A percentile compares a stretch with the other conserved stretches of the same genome.
phyloP scores from a whole-genome alignment of 64 coral and sea anemone species.

The Montipora cactus region DNA sequence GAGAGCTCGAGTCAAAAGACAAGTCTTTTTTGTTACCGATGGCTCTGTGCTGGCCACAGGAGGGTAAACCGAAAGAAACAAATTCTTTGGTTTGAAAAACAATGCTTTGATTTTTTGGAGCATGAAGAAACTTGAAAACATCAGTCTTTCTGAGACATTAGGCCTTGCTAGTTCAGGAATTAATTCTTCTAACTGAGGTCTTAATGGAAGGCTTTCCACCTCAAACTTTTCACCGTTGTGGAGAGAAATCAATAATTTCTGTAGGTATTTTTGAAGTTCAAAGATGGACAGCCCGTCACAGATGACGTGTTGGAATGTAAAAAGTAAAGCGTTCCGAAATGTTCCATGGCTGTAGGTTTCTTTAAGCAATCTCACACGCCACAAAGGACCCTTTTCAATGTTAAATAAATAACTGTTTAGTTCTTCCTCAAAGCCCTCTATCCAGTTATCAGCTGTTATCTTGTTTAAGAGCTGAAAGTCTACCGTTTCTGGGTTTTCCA shows the following conservation, averaged over 20 bases:
- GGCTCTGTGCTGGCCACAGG: slow-evolving; percentile 48
- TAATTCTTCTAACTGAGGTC: slow-evolving; percentile 23
- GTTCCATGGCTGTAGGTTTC: slow-evolving; percentile 47
- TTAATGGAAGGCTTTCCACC: slow-evolving; percentile 45
- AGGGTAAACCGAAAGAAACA: slow-evolving; percentile 57
- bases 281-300: slow-evolving; percentile 42
- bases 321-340: slow-evolving; percentile 40
- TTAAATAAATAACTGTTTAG: slow-evolving; percentile 40
- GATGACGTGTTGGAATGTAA: slow-evolving; percentile 52
- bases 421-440: slow-evolving; percentile 63
- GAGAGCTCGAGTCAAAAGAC: slow-evolving; percentile 35
- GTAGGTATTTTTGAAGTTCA: slow-evolving; percentile 21
- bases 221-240: slow-evolving; percentile 19
- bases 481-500: slow-evolving; percentile 48
- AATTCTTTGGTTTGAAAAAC: slow-evolving; percentile 63
- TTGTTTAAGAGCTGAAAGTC: slow-evolving; percentile 37
- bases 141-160: slow-evolving; percentile 29
- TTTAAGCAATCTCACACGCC: slow-evolving; percentile 60
- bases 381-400: slow-evolving; percentile 51
- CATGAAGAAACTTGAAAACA: slow-evolving; percentile 61
- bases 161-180: background rate
- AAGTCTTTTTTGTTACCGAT: slow-evolving; percentile 59
- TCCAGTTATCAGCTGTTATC: slow-evolving; percentile 63
- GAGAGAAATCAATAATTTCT: slow-evolving; percentile 25
- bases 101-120: slow-evolving; percentile 37